Conservation (phyloP, 2,113 vertebrate genomes). For the Cyphomyrus plagiostoma region DNA sequence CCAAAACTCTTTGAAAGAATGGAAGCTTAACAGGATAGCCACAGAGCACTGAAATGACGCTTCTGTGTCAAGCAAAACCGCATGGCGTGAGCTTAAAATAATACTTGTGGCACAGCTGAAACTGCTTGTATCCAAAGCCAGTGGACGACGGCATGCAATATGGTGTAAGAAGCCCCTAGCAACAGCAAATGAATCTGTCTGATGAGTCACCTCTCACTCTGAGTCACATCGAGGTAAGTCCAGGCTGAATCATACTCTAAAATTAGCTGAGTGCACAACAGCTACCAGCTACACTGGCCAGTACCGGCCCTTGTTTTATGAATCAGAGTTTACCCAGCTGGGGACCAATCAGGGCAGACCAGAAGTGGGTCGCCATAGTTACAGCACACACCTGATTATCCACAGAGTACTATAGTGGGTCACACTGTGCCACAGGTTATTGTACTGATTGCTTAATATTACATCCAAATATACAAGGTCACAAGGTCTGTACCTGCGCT, state of each 20-base stretch:
- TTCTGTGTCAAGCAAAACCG: neutral
- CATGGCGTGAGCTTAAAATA: neutral
- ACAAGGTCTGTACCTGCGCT: neutral
- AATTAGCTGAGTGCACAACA: conserved; percentile 25
- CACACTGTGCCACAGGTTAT: neutral
- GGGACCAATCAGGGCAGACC: neutral
- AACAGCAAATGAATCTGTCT: neutral
- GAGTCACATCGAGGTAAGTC: conserved; percentile 23
- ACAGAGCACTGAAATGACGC: neutral
- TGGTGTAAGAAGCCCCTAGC: neutral
- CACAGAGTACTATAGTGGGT: neutral
- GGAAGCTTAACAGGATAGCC: neutral
- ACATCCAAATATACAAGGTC: neutral
- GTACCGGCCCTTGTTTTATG: conserved; percentile 34
- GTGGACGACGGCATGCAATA: neutral
- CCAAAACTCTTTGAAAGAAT: neutral
- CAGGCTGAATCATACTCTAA: conserved; percentile 38
- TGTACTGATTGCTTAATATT: neutral
- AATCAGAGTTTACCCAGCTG: neutral
- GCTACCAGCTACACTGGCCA: conserved; percentile 26
- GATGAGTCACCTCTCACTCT: neutral
- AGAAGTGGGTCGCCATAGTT: neutral
- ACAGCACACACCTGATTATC: neutral
- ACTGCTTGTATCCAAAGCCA: neutral
- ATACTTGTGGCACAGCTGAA: neutral